A percentile compares a stretch with the other conserved stretches of the same genome.
These are phyloP conservation scores for Elaphurus davidianus DNA, from an alignment of 2,113 vertebrate genomes.

Conservation along the genomic window DNA sequence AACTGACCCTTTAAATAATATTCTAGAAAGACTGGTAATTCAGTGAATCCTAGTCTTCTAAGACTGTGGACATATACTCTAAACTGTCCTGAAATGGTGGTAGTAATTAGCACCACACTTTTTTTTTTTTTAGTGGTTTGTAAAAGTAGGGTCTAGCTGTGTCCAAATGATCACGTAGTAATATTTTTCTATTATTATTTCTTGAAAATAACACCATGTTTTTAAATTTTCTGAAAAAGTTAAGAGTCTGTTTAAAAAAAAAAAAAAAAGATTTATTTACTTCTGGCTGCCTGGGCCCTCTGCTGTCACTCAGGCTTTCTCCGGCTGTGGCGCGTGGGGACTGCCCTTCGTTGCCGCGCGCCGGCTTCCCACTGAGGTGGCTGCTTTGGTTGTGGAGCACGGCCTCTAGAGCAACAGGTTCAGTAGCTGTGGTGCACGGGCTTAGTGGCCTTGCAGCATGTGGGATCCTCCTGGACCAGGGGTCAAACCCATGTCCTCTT, in stretches of 20 bases:
- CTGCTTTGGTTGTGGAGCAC: background rate
- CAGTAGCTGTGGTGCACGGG: too few relatives aligned
- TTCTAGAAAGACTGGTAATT: conserved; percentile 11
- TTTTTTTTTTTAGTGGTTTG: background rate
- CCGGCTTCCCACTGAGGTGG: background rate
- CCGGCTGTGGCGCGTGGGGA: background rate
- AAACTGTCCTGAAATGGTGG: background rate
- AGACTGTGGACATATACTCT: background rate
- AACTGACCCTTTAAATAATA: background rate
- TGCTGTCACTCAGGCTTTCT: background rate
- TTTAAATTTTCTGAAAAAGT: background rate
- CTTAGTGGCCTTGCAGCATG: background rate
- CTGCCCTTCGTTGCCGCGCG: background rate
- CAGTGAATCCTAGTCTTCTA: background rate
- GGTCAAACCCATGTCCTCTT: background rate
- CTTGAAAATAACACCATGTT: background rate
- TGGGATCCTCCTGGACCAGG: background rate
- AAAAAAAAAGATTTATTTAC: background rate
- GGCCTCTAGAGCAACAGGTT: too few relatives aligned
- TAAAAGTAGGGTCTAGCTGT: background rate
- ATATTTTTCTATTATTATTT: background rate
- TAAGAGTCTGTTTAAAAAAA: background rate
- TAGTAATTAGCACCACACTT: background rate
- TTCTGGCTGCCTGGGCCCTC: background rate
- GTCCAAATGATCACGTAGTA: background rate